These are phyloP conservation scores for Neoaliturus tenellus DNA, from an alignment of 2,888 invertebrate species.

Conservation along the genomic window DNA sequence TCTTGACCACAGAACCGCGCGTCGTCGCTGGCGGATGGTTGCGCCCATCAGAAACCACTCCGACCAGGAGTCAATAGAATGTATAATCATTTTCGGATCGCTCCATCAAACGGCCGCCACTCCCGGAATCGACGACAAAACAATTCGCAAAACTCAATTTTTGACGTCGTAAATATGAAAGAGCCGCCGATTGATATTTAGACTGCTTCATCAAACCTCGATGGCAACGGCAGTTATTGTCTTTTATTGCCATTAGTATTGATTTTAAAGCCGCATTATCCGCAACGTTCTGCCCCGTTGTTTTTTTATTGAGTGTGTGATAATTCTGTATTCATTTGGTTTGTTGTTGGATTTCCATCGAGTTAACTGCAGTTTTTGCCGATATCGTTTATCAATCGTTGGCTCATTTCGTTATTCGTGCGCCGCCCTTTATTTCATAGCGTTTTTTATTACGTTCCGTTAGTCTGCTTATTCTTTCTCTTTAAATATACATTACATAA, in stretches of 20 bases:
- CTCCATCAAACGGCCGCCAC: not conserved
- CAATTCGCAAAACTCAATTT: slow-evolving; percentile 39
- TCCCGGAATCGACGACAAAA: not conserved
- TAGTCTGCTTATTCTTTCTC: no score
- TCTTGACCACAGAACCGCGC: no score
- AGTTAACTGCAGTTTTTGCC: slow-evolving; percentile 2
- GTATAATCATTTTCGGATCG: not conserved
- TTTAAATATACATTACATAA: no score
- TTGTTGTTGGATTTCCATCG: not conserved
- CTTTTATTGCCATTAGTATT: slow-evolving; percentile 31
- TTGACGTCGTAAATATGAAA: slow-evolving; percentile 38
- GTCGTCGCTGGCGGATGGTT: no score
- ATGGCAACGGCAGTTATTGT: slow-evolving; percentile 18
- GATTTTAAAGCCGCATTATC: slow-evolving; percentile 26
- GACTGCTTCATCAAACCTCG: slow-evolving; percentile 36
- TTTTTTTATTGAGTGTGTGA: slow-evolving; percentile 23
- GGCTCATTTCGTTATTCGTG: not conserved
- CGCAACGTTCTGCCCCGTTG: not conserved
- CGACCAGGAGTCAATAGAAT: not conserved
- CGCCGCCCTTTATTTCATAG: no score
- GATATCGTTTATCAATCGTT: not conserved
- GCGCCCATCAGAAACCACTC: no score
- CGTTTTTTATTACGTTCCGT: no score
- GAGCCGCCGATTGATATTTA: not conserved
- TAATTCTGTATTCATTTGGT: slow-evolving; percentile 8